These are phyloP conservation scores for Nephrotoma appendiculata DNA, from an alignment of 2,888 invertebrate genomes.

Conservation along the genomic window DNA sequence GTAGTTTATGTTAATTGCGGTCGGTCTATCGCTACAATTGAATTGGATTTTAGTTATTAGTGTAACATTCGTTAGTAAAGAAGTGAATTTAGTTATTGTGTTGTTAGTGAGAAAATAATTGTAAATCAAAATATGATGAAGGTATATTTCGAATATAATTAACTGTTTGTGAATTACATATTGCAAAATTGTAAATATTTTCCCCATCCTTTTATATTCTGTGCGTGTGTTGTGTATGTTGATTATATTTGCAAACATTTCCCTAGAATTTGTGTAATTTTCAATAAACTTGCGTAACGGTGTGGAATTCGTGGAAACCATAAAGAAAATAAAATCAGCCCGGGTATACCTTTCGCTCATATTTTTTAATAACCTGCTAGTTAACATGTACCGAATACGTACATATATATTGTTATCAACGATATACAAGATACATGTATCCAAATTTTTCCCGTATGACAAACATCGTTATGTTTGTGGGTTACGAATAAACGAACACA, in stretches of 20 bases:
- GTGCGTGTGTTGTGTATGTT: background rate
- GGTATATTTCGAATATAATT: background rate
- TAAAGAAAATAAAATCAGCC: background rate
- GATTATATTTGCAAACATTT: no score
- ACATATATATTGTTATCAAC: no score
- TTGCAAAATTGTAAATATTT: background rate
- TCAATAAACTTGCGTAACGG: background rate
- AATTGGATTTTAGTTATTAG: background rate
- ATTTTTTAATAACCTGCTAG: background rate
- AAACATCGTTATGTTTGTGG: no score
- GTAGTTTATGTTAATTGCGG: background rate
- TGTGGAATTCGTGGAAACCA: background rate
- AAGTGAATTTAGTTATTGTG: background rate
- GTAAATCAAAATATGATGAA: background rate
- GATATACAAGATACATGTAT: no score
- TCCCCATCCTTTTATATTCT: background rate
- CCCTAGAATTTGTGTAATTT: no score
- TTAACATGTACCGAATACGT: no score
- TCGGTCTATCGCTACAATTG: background rate
- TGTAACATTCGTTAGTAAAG: background rate
- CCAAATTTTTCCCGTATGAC: no score
- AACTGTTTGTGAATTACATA: background rate
- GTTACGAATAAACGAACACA: no score
- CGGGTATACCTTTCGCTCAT: background rate
- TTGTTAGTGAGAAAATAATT: background rate